Evolutionary conservation across 1,140 invertebrate species (phyloP), one percentile per base, ranked within the genome.

Genomic region (Littorina saxatilis): DNA sequence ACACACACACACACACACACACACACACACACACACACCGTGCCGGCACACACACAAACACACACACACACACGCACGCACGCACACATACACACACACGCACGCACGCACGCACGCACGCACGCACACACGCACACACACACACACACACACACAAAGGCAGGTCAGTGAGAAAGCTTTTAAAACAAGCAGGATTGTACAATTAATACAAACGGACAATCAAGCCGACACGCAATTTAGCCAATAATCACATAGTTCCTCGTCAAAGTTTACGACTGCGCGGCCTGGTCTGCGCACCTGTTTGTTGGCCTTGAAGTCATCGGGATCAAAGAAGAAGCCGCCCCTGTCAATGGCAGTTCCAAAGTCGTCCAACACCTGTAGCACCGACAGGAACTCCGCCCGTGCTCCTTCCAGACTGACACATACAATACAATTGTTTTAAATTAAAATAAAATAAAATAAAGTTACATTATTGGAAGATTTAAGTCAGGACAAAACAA

Each of bases 281-380:
- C n/a, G n/a, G n/a, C n/a, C n/a, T n/a, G n/a, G n/a, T n/a, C n/a
- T n/a, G n/a, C 35, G n/a, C 79, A 85, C 85, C 82, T 88, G 82
- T 79, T 58, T 86, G 66, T 86, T 85, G 1, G 84, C 84, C 29
- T 83, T 84, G 72, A 84, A 88, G n/a, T 88, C 84, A 3, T 70
- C 75, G 17, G 85, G 85, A 50, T 88, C 84, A 78, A 88, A 88
- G 77, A 84, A 80, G n/a, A 86, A 70, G 1, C 83, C 85, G 0
- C 75, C 66, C 9, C 79, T 82, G 72, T 86, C 83, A 23, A 83
- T 83, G 37, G 82, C 79, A 17, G 74, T 72, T 17, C 70, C 43
- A 52, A 80, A 75, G 39, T 87, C 84, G 17, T 84, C 79, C 9
- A 79, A 75, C 15, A 82, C 79, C 61, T 87, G 86, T 17, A 84